These are phyloP conservation scores for Neosalanx taihuensis DNA, from an alignment of 2,797 vertebrate species.

Conservation along the genomic window DNA sequence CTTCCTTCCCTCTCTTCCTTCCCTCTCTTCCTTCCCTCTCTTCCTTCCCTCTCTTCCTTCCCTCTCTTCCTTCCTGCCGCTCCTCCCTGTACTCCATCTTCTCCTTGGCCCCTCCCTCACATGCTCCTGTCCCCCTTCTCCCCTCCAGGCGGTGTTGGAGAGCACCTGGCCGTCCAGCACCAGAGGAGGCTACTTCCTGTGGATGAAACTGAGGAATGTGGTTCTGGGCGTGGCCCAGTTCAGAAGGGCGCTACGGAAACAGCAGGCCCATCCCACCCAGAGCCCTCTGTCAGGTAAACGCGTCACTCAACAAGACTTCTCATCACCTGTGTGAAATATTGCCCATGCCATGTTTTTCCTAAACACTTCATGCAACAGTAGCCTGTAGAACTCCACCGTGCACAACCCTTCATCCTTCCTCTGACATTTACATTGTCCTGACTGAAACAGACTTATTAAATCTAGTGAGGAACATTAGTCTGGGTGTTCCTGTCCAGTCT, in stretches of 20 bases:
- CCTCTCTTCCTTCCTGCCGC: background rate
- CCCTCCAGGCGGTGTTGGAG: constrained; percentile 89
- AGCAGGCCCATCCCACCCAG: constrained; percentile 68
- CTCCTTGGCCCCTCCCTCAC: background rate
- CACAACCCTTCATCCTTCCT: background rate
- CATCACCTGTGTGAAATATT: background rate
- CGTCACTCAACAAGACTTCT: background rate
- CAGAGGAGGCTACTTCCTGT: constrained; percentile 93
- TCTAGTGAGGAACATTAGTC: too few species aligned
- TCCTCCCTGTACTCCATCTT: background rate
- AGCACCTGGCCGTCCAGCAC: constrained; percentile 98
- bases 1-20: too few species aligned
- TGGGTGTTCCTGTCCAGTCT: too few species aligned
- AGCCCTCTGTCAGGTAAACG: constrained; percentile 82
- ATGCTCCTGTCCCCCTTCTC: constrained; percentile 20
- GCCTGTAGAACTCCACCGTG: background rate
- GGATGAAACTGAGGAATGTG: constrained; percentile 97
- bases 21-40: background rate
- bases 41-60: too few species aligned
- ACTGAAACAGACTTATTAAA: background rate
- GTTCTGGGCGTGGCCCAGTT: constrained; percentile 93
- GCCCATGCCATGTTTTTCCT: too few species aligned
- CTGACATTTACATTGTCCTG: background rate
- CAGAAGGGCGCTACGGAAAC: constrained; percentile 85
- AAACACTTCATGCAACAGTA: background rate